Conservation (phyloP, 2,888 invertebrate genomes). For the Microctonus aethiopoides region DNA sequence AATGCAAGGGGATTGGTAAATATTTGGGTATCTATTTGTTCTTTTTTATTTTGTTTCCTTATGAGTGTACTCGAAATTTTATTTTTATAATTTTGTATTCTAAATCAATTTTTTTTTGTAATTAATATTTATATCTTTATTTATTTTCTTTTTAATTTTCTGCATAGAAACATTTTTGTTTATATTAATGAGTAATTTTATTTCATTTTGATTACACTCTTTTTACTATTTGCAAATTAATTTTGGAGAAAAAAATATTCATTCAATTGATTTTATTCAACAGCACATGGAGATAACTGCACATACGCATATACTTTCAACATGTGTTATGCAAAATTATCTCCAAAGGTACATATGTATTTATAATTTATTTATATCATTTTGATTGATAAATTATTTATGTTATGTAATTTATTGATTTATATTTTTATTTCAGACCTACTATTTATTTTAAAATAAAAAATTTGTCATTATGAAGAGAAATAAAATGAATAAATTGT, state of each 20-base stretch:
- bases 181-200: constrained; percentile 1
- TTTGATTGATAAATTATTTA: neutral
- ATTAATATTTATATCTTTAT: neutral
- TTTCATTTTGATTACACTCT: constrained; percentile 18
- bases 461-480: neutral
- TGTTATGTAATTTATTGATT: neutral
- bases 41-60: constrained; percentile 1
- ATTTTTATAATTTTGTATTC: neutral
- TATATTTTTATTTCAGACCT: constrained; percentile 51
- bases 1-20: constrained; percentile 61
- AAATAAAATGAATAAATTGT: neutral
- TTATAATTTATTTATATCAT: neutral
- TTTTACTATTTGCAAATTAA: neutral
- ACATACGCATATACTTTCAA: constrained; percentile 63
- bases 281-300: constrained; percentile 61
- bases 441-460: constrained; percentile 53
- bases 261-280: constrained; percentile 26
- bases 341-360: constrained; percentile 56
- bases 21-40: constrained; percentile 53
- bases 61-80: constrained; percentile 31
- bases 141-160: neutral
- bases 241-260: neutral
- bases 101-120: neutral
- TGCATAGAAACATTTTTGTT: too few relatives aligned
- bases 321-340: constrained; percentile 58